Evolutionary conservation across 1,140 invertebrate genomes (phyloP).

Genomic region (Neodiprion pinetum): DNA sequence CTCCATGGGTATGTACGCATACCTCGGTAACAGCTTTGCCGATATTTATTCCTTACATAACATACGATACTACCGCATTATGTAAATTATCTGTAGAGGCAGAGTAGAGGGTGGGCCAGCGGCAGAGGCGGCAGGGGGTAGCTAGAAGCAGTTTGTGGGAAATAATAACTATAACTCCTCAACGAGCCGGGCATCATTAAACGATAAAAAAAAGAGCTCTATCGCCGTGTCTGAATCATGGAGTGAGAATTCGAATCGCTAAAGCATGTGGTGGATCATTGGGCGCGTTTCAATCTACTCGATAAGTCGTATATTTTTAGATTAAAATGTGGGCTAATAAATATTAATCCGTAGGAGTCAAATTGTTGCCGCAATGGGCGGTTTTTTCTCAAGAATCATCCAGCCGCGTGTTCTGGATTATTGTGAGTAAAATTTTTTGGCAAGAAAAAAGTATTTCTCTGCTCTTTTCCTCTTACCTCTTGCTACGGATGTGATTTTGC

Average conservation of each 20-base stretch:
- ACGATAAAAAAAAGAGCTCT: constrained; percentile 11
- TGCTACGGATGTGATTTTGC: background rate
- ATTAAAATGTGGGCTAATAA: no score
- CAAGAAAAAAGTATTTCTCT: background rate
- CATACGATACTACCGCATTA: constrained; percentile 15
- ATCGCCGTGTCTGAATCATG: background rate
- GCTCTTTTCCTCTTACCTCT: background rate
- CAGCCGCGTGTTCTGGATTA: no score
- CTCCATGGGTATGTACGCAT: background rate
- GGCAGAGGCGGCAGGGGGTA: background rate
- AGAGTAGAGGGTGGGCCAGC: background rate
- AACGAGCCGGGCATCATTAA: constrained; percentile 7
- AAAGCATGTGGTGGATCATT: background rate
- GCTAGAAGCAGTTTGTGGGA: constrained; percentile 7
- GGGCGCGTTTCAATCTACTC: no score
- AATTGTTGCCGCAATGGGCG: no score
- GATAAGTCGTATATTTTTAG: no score
- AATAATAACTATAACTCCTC: constrained; percentile 15
- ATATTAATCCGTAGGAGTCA: no score
- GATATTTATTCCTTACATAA: constrained; percentile 14
- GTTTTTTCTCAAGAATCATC: no score
- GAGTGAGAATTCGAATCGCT: background rate
- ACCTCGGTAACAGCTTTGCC: constrained; percentile 15
- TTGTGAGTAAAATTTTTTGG: background rate
- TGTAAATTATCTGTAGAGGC: constrained; percentile 12